These are phyloP conservation scores for Smithornis capensis DNA, from an alignment of 2,113 vertebrate species.

Conservation along the genomic window DNA sequence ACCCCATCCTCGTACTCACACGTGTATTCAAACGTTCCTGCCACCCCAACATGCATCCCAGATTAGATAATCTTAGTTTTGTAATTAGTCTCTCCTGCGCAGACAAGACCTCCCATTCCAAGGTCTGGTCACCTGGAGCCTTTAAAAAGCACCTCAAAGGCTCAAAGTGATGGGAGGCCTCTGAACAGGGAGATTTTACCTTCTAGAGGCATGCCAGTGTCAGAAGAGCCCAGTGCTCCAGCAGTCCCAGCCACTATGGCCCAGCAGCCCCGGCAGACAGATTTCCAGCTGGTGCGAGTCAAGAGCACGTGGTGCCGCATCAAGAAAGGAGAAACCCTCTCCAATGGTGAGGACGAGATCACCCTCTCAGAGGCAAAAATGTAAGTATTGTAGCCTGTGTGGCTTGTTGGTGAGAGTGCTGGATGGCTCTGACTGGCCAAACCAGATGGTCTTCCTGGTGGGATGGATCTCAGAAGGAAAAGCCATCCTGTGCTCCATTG, in stretches of 20 bases:
- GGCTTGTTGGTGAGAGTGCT: rapidly evolving
- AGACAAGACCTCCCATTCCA: slow-evolving; percentile 12
- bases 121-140: background rate
- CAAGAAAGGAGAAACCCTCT: slow-evolving; percentile 52
- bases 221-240: background rate
- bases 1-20: background rate
- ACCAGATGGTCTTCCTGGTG: background rate
- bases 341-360: slow-evolving; percentile 2
- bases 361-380: slow-evolving; percentile 79
- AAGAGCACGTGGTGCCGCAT: slow-evolving; percentile 76
- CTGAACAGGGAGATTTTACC: background rate
- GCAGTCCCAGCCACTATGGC: background rate
- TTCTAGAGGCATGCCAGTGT: slow-evolving; percentile 33
- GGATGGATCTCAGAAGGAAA: background rate
- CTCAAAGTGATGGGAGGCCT: background rate
- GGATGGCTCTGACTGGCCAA: background rate
- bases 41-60: background rate
- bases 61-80: slow-evolving; percentile 60
- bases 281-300: slow-evolving; percentile 75
- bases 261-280: slow-evolving; percentile 53
- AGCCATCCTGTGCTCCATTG: rapidly evolving
- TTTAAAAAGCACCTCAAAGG: slow-evolving; percentile 58
- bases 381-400: slow-evolving; percentile 62
- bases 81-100: background rate
- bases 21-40: background rate